These are phyloP conservation scores for Penaeus monodon DNA, from an alignment of 2,888 invertebrate species.

Conservation along the genomic window DNA sequence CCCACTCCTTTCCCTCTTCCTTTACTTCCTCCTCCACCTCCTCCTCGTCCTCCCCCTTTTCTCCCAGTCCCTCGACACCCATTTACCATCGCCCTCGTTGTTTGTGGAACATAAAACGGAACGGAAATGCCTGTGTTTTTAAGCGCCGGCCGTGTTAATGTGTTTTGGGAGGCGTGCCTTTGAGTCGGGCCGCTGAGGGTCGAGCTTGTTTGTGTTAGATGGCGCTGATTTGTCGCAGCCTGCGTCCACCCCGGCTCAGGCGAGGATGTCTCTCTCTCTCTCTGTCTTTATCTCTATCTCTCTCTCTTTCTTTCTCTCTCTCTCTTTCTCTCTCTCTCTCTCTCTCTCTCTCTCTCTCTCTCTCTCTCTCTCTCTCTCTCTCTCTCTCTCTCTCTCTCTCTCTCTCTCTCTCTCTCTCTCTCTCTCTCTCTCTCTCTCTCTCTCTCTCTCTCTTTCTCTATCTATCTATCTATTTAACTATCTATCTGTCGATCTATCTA, in stretches of 20 bases:
- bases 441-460: no score
- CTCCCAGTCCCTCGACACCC: neutral
- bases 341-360: conserved; percentile 9
- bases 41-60: neutral
- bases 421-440: neutral
- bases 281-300: neutral
- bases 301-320: no score
- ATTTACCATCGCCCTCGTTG: conserved; percentile 20
- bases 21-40: neutral
- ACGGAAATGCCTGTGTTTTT: conserved; percentile 38
- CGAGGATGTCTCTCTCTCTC: neutral
- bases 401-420: conserved; percentile 11
- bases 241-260: no score
- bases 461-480: no score
- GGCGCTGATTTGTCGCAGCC: conserved; percentile 25
- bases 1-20: neutral
- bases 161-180: conserved; percentile 35
- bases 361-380: conserved; percentile 8
- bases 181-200: conserved; percentile 14
- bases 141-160: conserved; percentile 40
- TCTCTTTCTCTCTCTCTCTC: neutral
- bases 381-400: conserved; percentile 21
- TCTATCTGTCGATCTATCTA: no score
- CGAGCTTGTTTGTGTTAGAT: conserved; percentile 38
- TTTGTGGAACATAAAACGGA: conserved; percentile 51